A percentile compares a stretch with the other conserved stretches of the same genome.
phyloP scores from a whole-genome alignment of 2,797 vertebrate genomes.

The Manis crassicaudata region DNA sequence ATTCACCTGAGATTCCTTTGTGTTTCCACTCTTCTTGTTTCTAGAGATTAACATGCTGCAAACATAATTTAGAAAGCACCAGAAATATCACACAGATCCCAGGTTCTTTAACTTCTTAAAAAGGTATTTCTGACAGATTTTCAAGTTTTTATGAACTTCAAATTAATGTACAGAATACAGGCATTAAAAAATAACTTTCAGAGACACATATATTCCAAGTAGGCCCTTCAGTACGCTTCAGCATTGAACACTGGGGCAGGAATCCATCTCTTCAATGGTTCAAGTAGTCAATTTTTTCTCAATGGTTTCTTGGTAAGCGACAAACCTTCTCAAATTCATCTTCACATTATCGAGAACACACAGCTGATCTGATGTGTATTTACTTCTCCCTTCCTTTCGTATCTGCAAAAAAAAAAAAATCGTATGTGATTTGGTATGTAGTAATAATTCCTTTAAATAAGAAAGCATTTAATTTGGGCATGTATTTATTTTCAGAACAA shows the following conservation, averaged over 20 bases:
- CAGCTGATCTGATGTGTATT: constrained; percentile 92
- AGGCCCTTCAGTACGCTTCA: constrained; percentile 54
- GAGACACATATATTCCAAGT: constrained; percentile 39
- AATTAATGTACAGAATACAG: neutral
- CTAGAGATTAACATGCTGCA: neutral
- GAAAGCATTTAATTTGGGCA: neutral
- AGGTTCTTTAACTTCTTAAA: neutral
- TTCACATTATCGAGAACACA: constrained; percentile 97
- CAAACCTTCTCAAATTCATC: constrained; percentile 96
- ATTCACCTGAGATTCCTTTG: neutral
- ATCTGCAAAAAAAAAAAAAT: constrained; percentile 86
- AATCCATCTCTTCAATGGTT: constrained; percentile 65
- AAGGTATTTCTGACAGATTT: neutral
- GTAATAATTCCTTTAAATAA: neutral
- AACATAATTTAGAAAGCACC: neutral
- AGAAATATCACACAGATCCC: neutral
- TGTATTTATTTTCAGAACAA: constrained; percentile 7
- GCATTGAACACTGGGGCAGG: neutral
- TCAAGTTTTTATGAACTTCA: neutral
- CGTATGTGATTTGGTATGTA: neutral
- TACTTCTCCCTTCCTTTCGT: constrained; percentile 93
- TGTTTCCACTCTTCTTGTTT: neutral
- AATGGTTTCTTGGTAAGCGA: constrained; percentile 93
- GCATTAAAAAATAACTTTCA: constrained; percentile 63
- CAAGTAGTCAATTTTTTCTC: constrained; percentile 84